Evolutionary conservation across 2,888 invertebrate genomes (phyloP), one percentile per base, ranked within the genome.

Genomic region (Nomada goodeniana): DNA sequence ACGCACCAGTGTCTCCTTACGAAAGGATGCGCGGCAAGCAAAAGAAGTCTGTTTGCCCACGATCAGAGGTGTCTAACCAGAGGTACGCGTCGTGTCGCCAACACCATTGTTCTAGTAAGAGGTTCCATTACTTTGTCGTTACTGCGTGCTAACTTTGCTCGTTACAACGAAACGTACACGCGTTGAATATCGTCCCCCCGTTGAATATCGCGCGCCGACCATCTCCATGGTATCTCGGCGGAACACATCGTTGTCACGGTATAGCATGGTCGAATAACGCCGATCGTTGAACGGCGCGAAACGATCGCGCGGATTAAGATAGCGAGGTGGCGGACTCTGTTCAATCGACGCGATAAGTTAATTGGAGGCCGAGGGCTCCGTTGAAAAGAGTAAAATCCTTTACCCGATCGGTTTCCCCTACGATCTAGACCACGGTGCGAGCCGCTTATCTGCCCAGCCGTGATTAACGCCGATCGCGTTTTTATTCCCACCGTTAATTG

Each of bases 61-160:
- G 80, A 63, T 65, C 81, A 63, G 74, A 85, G 85, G 83, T 83
- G 86, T 88, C 72, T 65, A 70, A 83, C 64, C 80, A 71, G 68
- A 75, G 75, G 65, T 84, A 70, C 72, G 81, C 79, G 83, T 79
- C 84, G 83, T 84, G 86, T 89, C 86, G 85, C 82, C 79, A 83
- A 86, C 88, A 85, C 86, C 85, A 90, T 90, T 89, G 88, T 90
- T 89, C 89, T 85, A 89, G 84, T 88, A 85, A 89, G 75, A 88
- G 78, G 80, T 74, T 76, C 87, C 88, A 83, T 88, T 88, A 88
- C 82, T 85, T 65, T 60, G 79, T 68, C 82, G 78, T 90, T 90
- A 89, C 86, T 86, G 90, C 84, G 86, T 87, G 87, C 86, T 88
- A 89, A 90, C 85, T 83, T 81, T 68, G 86, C 90, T 89, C 90